These are phyloP conservation scores for Diorhabda elongata DNA, from an alignment of 1,140 invertebrate species.

Conservation along the genomic window DNA sequence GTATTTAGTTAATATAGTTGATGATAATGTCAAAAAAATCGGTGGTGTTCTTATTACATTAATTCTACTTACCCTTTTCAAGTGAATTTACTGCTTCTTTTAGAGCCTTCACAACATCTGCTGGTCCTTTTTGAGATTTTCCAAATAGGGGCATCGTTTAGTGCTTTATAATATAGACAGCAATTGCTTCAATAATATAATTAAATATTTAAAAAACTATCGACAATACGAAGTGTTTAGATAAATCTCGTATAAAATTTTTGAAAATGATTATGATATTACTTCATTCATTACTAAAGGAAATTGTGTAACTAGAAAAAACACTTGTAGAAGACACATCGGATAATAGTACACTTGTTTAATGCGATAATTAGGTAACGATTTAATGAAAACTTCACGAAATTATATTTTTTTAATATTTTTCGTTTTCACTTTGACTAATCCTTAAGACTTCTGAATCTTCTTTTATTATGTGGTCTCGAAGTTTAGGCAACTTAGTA, in stretches of 20 bases:
- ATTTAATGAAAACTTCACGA: neutral
- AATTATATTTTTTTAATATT: neutral
- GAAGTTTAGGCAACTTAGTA: too few relatives aligned
- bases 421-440: neutral
- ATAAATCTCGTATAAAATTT: slow-evolving; percentile 1
- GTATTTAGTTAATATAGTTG: too few relatives aligned
- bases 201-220: neutral
- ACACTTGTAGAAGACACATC: neutral
- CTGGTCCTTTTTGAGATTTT: slow-evolving; percentile 93
- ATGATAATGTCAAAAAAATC: too few relatives aligned
- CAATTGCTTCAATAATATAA: neutral
- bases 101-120: slow-evolving; percentile 91
- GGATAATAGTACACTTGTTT: neutral
- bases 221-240: neutral
- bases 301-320: neutral
- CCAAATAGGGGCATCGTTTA: slow-evolving; percentile 87
- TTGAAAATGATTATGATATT: neutral
- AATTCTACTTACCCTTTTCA: slow-evolving; percentile 58
- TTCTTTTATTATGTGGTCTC: neutral
- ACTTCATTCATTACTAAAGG: neutral
- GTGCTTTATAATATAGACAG: neutral
- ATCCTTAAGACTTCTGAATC: slow-evolving; percentile 4
- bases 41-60: neutral
- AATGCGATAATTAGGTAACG: neutral
- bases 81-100: slow-evolving; percentile 90